Conservation (phyloP, 2,797 vertebrate species). For the Echeneis naucrates region DNA sequence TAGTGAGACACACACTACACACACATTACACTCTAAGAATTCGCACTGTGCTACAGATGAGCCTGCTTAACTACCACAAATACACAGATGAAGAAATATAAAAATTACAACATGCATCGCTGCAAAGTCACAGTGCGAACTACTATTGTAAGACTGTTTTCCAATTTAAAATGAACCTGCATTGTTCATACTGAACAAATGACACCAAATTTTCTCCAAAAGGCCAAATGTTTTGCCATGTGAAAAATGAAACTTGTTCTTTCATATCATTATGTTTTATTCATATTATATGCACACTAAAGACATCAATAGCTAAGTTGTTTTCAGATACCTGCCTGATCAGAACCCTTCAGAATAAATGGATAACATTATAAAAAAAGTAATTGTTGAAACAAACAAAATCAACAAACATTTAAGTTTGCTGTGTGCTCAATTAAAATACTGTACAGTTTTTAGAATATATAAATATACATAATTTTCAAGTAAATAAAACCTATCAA, state of each 20-base stretch:
- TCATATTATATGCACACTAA: background rate
- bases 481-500: too few species aligned
- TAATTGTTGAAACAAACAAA: background rate
- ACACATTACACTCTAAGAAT: background rate
- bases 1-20: too few species aligned
- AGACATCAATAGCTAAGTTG: too few species aligned
- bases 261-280: background rate
- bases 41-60: background rate
- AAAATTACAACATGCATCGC: too few species aligned
- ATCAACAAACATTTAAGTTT: too few species aligned
- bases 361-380: background rate
- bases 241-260: too few species aligned
- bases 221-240: background rate
- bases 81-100: too few species aligned
- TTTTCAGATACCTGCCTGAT: conserved; percentile 26
- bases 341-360: conserved; percentile 23
- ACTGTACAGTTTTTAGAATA: too few species aligned
- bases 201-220: background rate
- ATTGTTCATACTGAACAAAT: background rate
- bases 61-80: too few species aligned
- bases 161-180: background rate
- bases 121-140: too few species aligned
- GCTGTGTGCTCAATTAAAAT: too few species aligned
- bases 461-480: too few species aligned
- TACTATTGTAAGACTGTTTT: background rate